phyloP scores from a whole-genome alignment of 2,888 invertebrate species.

The Leptinotarsa peninsularis region DNA sequence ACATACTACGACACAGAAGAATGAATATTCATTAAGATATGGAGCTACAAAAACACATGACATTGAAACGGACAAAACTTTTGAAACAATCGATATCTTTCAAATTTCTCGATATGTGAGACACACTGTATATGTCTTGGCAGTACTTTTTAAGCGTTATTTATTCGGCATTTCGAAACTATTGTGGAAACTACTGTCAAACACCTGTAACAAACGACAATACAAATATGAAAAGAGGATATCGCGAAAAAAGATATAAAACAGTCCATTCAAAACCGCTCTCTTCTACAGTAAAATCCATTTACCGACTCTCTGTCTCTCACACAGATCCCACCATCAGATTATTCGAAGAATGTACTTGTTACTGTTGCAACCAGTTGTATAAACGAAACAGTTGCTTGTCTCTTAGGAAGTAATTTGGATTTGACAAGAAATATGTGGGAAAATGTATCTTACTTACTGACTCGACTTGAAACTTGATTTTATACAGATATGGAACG shows the following conservation, averaged over 20 bases:
- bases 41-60: no score
- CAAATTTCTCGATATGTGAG: no score
- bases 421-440: slow-evolving; percentile 37
- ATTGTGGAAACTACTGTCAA: no score
- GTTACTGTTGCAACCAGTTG: slow-evolving; percentile 30
- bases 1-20: no score
- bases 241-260: not conserved
- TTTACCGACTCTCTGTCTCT: slow-evolving; percentile 16
- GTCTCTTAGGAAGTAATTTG: slow-evolving; percentile 36
- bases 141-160: no score
- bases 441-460: slow-evolving; percentile 18
- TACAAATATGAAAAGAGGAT: not conserved
- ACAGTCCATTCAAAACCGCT: not conserved
- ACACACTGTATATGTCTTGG: no score
- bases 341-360: slow-evolving; percentile 26
- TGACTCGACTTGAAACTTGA: not conserved
- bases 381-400: slow-evolving; percentile 25
- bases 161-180: no score
- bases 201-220: no score
- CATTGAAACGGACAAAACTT: no score
- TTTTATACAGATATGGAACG: not conserved
- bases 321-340: slow-evolving; percentile 13
- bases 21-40: no score
- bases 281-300: slow-evolving; percentile 1
- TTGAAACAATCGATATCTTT: no score